A percentile compares a stretch with the other conserved stretches of the same genome.
Evolutionary conservation across 2,888 invertebrate species (phyloP).

Genomic region (Nesidiocoris tenuis): DNA sequence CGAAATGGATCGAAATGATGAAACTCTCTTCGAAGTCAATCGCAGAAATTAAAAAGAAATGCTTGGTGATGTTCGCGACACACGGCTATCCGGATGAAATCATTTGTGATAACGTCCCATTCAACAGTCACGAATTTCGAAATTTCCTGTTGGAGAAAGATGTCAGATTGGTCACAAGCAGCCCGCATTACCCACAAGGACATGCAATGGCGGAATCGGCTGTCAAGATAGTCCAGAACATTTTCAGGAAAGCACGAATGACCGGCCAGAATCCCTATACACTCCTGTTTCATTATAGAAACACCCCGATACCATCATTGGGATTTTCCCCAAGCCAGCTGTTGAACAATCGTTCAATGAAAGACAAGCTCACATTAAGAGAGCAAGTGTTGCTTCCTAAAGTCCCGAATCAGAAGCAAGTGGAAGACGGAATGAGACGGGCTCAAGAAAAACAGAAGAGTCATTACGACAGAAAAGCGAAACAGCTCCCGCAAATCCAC

Average conservation of each 20-base stretch:
- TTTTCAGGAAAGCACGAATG: not conserved
- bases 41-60: not conserved
- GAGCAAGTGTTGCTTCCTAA: too few species aligned
- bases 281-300: not conserved
- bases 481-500: too few species aligned
- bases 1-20: not conserved
- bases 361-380: not conserved
- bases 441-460: too few species aligned
- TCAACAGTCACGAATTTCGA: not conserved
- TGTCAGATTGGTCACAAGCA: not conserved
- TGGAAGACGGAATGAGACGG: too few species aligned
- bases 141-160: not conserved
- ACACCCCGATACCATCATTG: not conserved
- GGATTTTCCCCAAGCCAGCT: conserved; percentile 6
- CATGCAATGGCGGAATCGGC: conserved; percentile 14
- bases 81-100: not conserved
- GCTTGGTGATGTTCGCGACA: not conserved
- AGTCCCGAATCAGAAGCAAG: too few species aligned
- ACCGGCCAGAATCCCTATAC: not conserved
- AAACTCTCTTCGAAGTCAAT: not conserved
- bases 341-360: not conserved
- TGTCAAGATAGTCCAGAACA: not conserved
- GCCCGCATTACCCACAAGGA: conserved; percentile 14
- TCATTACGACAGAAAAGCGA: too few species aligned
- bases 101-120: conserved; percentile 3